Conservation (phyloP, 2,888 invertebrate species). For the Arctia plantaginis region DNA sequence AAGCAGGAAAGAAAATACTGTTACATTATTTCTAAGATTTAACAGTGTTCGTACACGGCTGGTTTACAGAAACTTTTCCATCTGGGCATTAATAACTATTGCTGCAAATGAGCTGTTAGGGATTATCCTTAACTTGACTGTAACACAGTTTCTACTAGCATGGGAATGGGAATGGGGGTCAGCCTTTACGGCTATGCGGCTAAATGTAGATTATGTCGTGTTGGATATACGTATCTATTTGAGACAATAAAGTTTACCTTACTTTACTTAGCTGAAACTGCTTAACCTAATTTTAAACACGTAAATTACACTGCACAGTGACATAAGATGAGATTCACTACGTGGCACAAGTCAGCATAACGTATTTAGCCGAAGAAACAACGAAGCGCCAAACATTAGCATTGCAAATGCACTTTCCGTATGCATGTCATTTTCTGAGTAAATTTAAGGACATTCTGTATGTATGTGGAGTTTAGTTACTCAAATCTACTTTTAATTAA, state of each 20-base stretch:
- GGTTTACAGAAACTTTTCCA: neutral
- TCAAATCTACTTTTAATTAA: too few species aligned
- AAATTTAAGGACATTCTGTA: conserved; percentile 44
- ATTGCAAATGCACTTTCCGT: conserved; percentile 43
- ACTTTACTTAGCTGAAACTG: too few species aligned
- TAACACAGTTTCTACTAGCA: too few species aligned
- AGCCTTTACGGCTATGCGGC: too few species aligned
- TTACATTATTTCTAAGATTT: neutral
- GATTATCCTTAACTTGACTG: too few species aligned
- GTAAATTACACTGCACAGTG: conserved; percentile 1
- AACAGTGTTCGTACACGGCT: neutral
- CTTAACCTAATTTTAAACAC: conserved; percentile 4
- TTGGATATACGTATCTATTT: too few species aligned
- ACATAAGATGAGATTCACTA: conserved; percentile 13
- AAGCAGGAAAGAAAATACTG: neutral
- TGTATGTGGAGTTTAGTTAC: conserved; percentile 18
- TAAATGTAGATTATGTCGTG: too few species aligned
- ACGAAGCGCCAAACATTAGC: conserved; percentile 43
- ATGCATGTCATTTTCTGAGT: conserved; percentile 32
- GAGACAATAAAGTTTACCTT: too few species aligned
- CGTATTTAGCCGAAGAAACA: conserved; percentile 39
- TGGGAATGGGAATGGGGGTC: too few species aligned
- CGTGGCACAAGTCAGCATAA: conserved; percentile 21
- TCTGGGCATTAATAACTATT: too few species aligned
- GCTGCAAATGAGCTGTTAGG: too few species aligned